Evolutionary conservation across 2,797 vertebrate species (phyloP), one percentile per base, ranked within the genome.

Genomic region (Enoplosus armatus): DNA sequence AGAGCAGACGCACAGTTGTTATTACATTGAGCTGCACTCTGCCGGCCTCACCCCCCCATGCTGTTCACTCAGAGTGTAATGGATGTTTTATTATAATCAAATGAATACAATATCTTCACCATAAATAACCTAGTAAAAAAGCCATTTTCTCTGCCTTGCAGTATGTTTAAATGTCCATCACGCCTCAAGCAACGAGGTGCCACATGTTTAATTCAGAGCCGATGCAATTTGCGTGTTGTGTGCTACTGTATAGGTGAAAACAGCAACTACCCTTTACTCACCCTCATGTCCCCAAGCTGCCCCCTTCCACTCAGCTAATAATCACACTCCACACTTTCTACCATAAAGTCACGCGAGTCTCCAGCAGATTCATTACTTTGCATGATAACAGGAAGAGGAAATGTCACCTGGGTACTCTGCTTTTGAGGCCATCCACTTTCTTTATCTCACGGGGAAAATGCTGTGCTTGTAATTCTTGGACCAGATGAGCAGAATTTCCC

Each of bases 61-160:
- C 87, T 85, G 63, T 92, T 93, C 93, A 89, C 86, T 90, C 85
- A 72, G 73, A 74, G 76, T 85, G 83, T 92, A 94, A 95, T 94
- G 92, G 92, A 91, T 84, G 91, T 93, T 94, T 94, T 95, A 95
- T 95, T 94, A 95, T 94, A 96, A 95, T 95, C 93, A 93, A 96
- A 96, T 94, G 93, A 96, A 95, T 90, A 91, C 90, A 91, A 94
- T 92, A 93, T 94, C 92, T 89, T 90, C 82, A 69, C 91, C 91
- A 94, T 95, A 94, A 95, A 95, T 94, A 95, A 93, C 85, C 90
- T 93, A 94, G 93, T 95, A 95, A 94, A 95, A 95, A 94, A 92
- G 89, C 86, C 87, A 95, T 96, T 95, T 93, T 91, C 91, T 84
- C 77, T 51, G 84, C 72, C 82, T 86, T 73, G 90, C 91, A 93